These are phyloP conservation scores for Pteronotus mesoamericanus DNA, from an alignment of 2,797 vertebrate species.

Conservation along the genomic window DNA sequence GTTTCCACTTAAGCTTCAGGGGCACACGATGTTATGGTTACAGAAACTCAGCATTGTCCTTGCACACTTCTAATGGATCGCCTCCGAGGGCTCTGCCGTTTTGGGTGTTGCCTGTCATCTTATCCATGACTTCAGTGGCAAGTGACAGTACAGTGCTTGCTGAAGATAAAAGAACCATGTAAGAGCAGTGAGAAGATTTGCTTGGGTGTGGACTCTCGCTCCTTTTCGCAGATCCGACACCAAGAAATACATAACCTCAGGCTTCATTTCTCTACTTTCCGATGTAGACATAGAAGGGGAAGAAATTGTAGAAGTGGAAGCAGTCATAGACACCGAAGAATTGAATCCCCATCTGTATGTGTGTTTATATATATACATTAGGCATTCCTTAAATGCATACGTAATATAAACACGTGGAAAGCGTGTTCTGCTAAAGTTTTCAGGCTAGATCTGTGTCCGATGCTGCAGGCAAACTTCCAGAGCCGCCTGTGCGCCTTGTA, in stretches of 20 bases:
- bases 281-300: background rate
- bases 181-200: background rate
- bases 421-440: background rate
- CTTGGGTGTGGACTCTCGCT: background rate
- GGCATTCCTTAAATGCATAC: background rate
- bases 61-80: background rate
- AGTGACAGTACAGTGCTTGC: background rate
- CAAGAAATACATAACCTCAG: background rate
- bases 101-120: background rate
- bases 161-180: conserved; percentile 15
- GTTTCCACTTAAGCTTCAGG: background rate
- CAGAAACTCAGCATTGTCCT: background rate
- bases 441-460: background rate
- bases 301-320: background rate
- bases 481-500: background rate
- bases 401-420: background rate
- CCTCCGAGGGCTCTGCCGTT: background rate
- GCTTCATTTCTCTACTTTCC: conserved; percentile 7
- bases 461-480: background rate
- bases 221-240: background rate
- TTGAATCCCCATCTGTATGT: background rate
- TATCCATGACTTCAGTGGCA: background rate
- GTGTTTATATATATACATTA: background rate
- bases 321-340: background rate
- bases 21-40: background rate